Base-by-base conservation (phyloP, 2,113 vertebrate genomes). In the Cricetomys ansorgei region DNA sequence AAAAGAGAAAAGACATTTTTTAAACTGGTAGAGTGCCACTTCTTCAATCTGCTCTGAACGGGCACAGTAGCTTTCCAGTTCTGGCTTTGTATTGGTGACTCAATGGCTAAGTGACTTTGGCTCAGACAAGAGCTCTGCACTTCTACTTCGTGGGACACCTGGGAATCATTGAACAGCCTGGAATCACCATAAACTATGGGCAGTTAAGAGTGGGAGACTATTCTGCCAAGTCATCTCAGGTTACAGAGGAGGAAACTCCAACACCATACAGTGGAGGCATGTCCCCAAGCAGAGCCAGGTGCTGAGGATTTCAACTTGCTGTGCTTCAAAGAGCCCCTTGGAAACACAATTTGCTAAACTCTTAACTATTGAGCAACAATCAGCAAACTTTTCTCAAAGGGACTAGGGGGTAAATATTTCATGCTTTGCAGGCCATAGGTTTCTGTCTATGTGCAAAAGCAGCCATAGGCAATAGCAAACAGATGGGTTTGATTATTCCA, bases 261-360 rank as follows among this genome's bases (percentile, higher is more conserved):
- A 70, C 11, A 45, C 53, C 3, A 0, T 3, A 5, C 12, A 64
- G 27, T 4, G 17, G 43, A 45, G 57, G 48, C 9, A 1, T 4
- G 23, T 64, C 2, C 27, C 31, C 31, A n/a, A 40, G 59, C 40
- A 86, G 55, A 83, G 37, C 48, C 70, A 23, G n/a, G 34, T 37
- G 31, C 55, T 3, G 0, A 45, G 9, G 55, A 83, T 43, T 40
- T 50, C 40, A 87, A 92, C 0, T 19, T 15, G 8, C 57, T 76
- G 81, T 84, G 43, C 29, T 67, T 87, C 67, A 80, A 43, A 34
- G 9, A 2, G 19, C 23, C 62, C 94, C 67, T 31, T 76, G 67
- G 45, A 94, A 94, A 86, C 45, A 90, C 13, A n/a, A 40, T 75
- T 83, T 75, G 76, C 62, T 93, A 62, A 83, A 72, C 72, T 67